phyloP scores from a whole-genome alignment of 2,797 vertebrate genomes.

The Eospalax fontanierii region DNA sequence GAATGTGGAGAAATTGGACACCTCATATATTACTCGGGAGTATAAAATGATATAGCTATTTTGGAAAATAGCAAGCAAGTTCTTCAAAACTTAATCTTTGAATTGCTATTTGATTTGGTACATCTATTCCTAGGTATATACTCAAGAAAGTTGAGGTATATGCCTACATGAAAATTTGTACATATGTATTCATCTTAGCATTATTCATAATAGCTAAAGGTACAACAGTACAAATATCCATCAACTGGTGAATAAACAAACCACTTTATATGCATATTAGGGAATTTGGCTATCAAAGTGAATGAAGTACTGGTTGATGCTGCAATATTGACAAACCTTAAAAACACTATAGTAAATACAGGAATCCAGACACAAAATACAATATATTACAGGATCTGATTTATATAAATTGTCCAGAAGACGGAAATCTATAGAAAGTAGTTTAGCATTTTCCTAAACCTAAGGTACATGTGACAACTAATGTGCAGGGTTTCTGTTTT shows the following conservation, averaged over 20 bases:
- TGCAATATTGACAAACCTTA: constrained; percentile 5
- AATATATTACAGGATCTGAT: neutral
- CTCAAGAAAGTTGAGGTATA: constrained; percentile 26
- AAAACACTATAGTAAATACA: constrained; percentile 4
- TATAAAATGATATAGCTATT: constrained; percentile 10
- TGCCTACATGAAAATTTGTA: constrained; percentile 15
- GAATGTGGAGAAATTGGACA: constrained; percentile 25
- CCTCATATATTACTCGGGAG: neutral
- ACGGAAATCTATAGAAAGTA: constrained; percentile 32
- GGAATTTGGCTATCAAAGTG: constrained; percentile 49
- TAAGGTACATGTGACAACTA: neutral
- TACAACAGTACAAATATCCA: neutral
- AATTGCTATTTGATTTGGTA: neutral
- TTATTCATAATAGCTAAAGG: neutral
- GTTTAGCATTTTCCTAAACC: neutral
- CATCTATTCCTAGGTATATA: neutral
- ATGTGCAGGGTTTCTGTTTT: neutral
- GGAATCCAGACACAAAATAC: neutral
- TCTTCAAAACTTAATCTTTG: constrained; percentile 45
- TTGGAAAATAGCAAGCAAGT: constrained; percentile 33
- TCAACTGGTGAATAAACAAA: neutral
- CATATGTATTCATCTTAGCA: neutral
- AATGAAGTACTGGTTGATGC: neutral
- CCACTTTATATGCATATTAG: neutral
- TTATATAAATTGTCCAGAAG: constrained; percentile 26